Conservation (phyloP, 2,888 invertebrate genomes). For the Dynastes hyllus region DNA sequence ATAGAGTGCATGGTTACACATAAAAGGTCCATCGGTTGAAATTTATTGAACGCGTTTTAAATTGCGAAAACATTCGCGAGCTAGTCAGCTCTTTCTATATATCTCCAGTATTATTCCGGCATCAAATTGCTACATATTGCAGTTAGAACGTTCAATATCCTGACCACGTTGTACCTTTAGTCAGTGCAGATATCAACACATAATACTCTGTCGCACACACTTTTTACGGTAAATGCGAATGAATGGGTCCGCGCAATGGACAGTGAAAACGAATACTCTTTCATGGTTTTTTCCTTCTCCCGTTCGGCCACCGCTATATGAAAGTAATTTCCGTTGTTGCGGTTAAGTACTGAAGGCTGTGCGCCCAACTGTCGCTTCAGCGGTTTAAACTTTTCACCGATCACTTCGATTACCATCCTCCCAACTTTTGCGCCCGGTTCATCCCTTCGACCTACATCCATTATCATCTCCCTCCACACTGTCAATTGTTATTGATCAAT, state of each 20-base stretch:
- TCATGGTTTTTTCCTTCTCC: constrained; percentile 35
- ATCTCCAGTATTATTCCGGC: neutral
- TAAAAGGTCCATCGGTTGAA: too few relatives aligned
- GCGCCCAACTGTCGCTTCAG: constrained; percentile 56
- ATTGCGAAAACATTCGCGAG: too few relatives aligned
- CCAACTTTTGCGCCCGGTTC: neutral
- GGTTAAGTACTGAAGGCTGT: constrained; percentile 54
- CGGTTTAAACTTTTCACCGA: constrained; percentile 58
- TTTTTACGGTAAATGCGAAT: constrained; percentile 25
- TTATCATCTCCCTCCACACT: constrained; percentile 16
- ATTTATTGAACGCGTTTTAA: too few relatives aligned
- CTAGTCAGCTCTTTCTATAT: neutral
- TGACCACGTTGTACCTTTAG: neutral
- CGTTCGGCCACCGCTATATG: constrained; percentile 42
- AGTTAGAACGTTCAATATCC: constrained; percentile 29
- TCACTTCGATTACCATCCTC: constrained; percentile 10
- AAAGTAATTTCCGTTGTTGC: constrained; percentile 57
- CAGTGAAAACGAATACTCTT: constrained; percentile 47
- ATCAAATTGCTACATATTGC: constrained; percentile 23
- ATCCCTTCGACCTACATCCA: constrained; percentile 22
- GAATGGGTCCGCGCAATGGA: constrained; percentile 32
- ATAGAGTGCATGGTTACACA: too few relatives aligned
- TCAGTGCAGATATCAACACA: neutral
- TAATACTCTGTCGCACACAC: constrained; percentile 26
- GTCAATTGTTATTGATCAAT: constrained; percentile 42